Base-by-base conservation (phyloP, 2,888 invertebrate species). In the Cosmia pyralina region DNA sequence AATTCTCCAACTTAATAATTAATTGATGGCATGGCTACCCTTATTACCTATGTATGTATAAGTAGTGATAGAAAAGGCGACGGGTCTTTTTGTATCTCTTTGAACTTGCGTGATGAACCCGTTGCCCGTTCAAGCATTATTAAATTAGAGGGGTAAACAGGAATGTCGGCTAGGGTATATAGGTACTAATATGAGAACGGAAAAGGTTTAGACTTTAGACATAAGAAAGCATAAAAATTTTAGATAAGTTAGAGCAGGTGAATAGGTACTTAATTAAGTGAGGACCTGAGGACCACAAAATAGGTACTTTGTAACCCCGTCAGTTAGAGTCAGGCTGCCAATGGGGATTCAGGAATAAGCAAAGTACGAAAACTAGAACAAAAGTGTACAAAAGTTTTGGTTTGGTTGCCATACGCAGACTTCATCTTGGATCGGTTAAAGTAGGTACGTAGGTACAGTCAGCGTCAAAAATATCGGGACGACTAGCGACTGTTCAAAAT, bases 1-100 rank as follows among this genome's bases (percentile, higher is more conserved):
- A 69, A 66, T 57, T 58, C 28, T 64, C 48, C n/a, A 62, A 52
- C 38, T 65, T 41, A 78, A 72, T 77, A 62, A 78, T 77, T 77
- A 62, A 78, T 77, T 38, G 17, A 77, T 50, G 28, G 13, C 44
- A 22, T 41, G 53, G 65, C 50, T 78, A 60, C 50, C 72, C 44
- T 11, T 60, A 44, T 50, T 70, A 52, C 46, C 6, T 34, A 41
- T 77, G 28, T 60, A 77, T 53, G 48, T 44, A 7, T 46, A 59
- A 44, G 19, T 71, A 22, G 34, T 60, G 59, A 28, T 11, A 2
- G n/a, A 65, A 72, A 50, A 50, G 50, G 44, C 22, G 8, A 19
- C 28, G 34, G 41, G 34, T 44, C 10, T 22, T 46, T 44, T 17
- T n/a, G 28, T 63, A 48, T 22, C 41, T 59, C 41, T 76, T 59